A percentile compares a stretch with the other conserved stretches of the same genome.
These are phyloP conservation scores for Plectropomus leopardus DNA, from an alignment of 2,113 vertebrate genomes.

Conservation along the genomic window DNA sequence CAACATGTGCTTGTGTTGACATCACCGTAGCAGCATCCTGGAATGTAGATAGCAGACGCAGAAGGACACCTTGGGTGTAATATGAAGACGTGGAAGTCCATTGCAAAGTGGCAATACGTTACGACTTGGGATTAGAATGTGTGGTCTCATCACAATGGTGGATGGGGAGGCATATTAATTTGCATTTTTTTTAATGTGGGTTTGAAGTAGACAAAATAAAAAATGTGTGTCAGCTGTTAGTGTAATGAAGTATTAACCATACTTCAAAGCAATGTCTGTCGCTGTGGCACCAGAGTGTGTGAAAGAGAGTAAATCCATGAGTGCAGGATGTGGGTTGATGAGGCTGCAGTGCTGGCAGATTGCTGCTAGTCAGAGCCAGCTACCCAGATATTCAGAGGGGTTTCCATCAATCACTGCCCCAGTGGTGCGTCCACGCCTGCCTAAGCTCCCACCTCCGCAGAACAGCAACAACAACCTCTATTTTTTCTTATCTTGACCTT, in stretches of 20 bases:
- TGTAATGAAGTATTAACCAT: conserved; percentile 27
- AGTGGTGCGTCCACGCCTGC: conserved; percentile 45
- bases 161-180: no score
- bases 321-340: conserved; percentile 39
- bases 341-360: conserved; percentile 55
- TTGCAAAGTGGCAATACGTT: no score
- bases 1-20: no score
- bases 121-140: no score
- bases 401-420: conserved; percentile 71
- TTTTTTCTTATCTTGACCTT: conserved; percentile 57
- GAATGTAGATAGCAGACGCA: no score
- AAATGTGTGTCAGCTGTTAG: conserved; percentile 1
- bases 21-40: no score
- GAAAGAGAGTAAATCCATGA: conserved; percentile 22
- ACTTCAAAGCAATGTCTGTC: conserved; percentile 28
- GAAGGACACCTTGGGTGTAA: no score
- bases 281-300: not conserved
- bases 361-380: conserved; percentile 46
- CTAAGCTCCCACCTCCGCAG: conserved; percentile 45
- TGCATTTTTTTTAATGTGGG: no score
- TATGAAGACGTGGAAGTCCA: no score
- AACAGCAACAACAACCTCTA: conserved; percentile 47
- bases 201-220: conserved; percentile 16
- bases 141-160: no score
- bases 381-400: conserved; percentile 40